Evolutionary conservation across 2,888 invertebrate genomes (phyloP), one percentile per base, ranked within the genome.

Genomic region (Eurytoma adleriae): DNA sequence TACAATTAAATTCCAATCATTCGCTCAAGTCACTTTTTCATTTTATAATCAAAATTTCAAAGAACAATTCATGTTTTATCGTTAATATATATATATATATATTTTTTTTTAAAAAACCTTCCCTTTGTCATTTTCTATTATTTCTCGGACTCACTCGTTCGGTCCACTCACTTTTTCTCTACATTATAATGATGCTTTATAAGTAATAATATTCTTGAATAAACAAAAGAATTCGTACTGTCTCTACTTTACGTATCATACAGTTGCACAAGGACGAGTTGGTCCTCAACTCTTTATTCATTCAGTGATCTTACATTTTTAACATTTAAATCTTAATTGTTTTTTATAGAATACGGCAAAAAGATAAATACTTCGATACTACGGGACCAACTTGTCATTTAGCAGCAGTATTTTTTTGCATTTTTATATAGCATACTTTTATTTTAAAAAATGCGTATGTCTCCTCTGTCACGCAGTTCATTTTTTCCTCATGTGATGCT

Each of bases 371-470:
- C 68, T 59, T 68, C 13, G 30, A 59, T 76, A 67, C 81, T 61
- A 76, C 24, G 57, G 83, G 85, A 85, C 83, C 85, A 87, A 13
- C 86, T 87, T 84, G 84, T 85, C 86, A 67, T 82, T 83, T 84
- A 78, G 75, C 83, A 85, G 79, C 79, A 85, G 84, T 85, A 86
- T 79, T 80, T 76, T 64, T 84, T 83, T 84, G 81, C 59, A 80
- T 83, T 79, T 84, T 78, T 84, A 86, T 85, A 84, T 85, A 85
- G 83, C 82, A 80, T 86, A 85, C 82, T 80, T 84, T 82, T 85
- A 84, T 85, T 75, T 78, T 86, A 84, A 86, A 86, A 86, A 87
- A 85, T 86, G 85, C 86, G 84, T 85, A 85, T 86, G 84, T 84
- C 82, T 80, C 82, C 78, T 84, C 80, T 85, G 82, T 85, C 82